Base-by-base conservation (phyloP, 1,140 invertebrate species). In the Drosophila ananassae region DNA sequence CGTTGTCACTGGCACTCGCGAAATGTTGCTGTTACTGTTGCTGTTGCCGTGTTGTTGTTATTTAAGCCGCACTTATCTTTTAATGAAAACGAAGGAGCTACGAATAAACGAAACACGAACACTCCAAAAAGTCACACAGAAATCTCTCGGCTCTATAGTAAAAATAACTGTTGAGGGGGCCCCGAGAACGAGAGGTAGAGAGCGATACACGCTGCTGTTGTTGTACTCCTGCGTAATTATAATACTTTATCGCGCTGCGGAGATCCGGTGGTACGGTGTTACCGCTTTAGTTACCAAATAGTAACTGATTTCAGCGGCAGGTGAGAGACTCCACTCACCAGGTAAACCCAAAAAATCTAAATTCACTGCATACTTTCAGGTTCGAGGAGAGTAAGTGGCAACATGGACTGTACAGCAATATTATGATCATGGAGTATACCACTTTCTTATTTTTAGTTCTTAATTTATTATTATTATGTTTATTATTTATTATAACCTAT, bases 211-310 rank as follows among this genome's bases (percentile, higher is more conserved):
- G 34, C n/a, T 39, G 32, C 34, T 58, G 47, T 59, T 55, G 58
- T 53, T 69, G 46, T 24, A 30, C 39, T 47, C 37, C 44, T 60
- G 56, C 25, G 44, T 22, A 22, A 47, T 62, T 47, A 13, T 61
- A 24, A 44, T 47, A 47, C 9, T 47, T 47, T 66, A 44, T 72
- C 55, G 37, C 46, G 28, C 24, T 47, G 55, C 58, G 59, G 67
- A 53, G 66, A 30, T 63, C 53, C 83, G 82, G 50, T 59, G 41
- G 50, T 57, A 68, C 78, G 82, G 71, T 74, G 76, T 82, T 87
- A 78, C 63, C 82, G 81, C 84, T 85, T 87, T 87, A 77, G 74
- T 82, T 82, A 83, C 69, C 51, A 74, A 85, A 81, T 81, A 56
- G 77, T 77, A 73, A 85, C 81, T 82, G 79, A 74, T 74, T 62